Evolutionary conservation across 2,113 vertebrate genomes (phyloP).

Genomic region (Promerops cafer): DNA sequence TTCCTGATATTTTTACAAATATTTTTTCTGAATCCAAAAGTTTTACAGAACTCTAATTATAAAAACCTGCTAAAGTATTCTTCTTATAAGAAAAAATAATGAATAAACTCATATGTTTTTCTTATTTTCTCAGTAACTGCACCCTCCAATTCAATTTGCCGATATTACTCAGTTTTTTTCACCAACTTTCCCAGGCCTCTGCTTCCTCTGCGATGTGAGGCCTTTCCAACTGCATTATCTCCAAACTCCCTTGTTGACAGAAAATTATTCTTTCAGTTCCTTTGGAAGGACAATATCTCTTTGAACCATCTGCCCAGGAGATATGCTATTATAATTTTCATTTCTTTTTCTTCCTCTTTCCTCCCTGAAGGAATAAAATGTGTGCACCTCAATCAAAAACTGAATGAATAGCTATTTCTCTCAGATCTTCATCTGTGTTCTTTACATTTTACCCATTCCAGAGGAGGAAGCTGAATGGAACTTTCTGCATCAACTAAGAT

Average conservation of each 20-base stretch:
- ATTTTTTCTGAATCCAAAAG: neutral
- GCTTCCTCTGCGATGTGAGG: neutral
- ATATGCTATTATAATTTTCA: conserved; percentile 37
- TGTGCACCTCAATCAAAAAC: neutral
- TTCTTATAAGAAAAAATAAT: neutral
- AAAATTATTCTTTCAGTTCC: conserved; percentile 44
- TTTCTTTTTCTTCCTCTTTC: conserved; percentile 46
- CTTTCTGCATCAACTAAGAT: neutral
- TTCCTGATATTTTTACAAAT: neutral
- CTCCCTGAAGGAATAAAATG: conserved; percentile 51
- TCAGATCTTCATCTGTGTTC: neutral
- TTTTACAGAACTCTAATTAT: neutral
- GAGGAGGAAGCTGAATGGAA: neutral
- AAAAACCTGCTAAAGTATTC: neutral
- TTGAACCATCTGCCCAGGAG: conserved; percentile 36
- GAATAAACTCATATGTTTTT: neutral
- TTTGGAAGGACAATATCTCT: neutral
- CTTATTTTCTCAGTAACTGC: neutral
- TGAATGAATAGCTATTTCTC: neutral
- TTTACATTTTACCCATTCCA: neutral
- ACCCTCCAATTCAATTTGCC: neutral
- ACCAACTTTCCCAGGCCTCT: conserved; percentile 4
- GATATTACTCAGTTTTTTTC: neutral
- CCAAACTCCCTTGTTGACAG: conserved; percentile 24
- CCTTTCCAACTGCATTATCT: conserved; percentile 21